Conservation (phyloP, 2,113 vertebrate species). For the Pteruthius melanotis region DNA sequence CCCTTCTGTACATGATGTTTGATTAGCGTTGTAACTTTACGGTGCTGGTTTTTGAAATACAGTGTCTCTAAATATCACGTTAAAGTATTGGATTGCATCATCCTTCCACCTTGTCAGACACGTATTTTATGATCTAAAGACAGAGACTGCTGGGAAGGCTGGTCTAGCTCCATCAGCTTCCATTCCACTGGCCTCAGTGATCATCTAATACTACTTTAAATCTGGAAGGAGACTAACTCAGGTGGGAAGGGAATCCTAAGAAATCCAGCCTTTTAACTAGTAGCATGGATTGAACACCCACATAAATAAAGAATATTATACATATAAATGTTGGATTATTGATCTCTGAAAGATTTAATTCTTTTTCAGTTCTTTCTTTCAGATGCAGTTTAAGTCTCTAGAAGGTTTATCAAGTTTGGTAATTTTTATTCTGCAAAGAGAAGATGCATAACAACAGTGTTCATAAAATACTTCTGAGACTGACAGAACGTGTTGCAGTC, state of each 20-base stretch:
- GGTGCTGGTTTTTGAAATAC: neutral
- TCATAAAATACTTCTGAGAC: neutral
- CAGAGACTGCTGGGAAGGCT: neutral
- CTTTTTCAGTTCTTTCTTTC: neutral
- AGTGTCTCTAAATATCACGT: neutral
- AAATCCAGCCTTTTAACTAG: neutral
- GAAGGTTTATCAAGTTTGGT: neutral
- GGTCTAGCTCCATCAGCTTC: neutral
- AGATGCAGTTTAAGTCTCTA: neutral
- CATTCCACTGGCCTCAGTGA: neutral
- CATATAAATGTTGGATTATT: neutral
- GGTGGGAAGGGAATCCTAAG: neutral
- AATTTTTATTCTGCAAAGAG: slow-evolving; percentile 8
- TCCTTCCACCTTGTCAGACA: neutral
- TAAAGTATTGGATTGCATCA: neutral
- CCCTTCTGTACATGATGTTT: neutral
- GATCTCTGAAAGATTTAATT: neutral
- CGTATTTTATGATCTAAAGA: neutral
- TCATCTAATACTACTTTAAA: neutral
- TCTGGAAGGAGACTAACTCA: neutral
- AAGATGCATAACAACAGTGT: neutral
- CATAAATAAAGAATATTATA: neutral
- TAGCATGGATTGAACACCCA: fast-evolving
- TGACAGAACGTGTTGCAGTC: neutral
- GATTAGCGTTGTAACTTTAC: neutral